Evolutionary conservation across 1,140 invertebrate species (phyloP), one percentile per base, ranked within the genome.

Genomic region (Nasonia longicornis): DNA sequence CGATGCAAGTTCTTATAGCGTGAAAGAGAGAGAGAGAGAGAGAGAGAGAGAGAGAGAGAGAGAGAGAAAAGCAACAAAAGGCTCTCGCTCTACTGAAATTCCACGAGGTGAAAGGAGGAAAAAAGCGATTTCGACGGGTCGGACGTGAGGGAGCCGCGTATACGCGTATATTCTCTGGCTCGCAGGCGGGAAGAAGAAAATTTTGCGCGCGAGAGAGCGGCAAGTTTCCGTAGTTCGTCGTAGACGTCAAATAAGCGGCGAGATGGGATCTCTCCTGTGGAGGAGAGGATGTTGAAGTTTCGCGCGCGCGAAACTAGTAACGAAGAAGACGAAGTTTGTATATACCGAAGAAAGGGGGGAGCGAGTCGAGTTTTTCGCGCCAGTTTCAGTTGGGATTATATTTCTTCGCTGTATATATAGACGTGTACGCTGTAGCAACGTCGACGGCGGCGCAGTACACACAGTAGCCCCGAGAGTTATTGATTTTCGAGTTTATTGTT

Each of bases 281-380:
- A 35, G 66, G 66, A 69, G 31, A 63, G 48, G n/a, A 63, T 77
- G 76, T 64, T 69, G 48, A 79, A 79, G 48, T 71, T 78, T 78
- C 45, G 66, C 67, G 66, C 35, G 26, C 35, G 26, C 67, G 45
- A 78, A 70, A 71, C 42, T 71, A 58, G 42, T 77, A 77, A 77
- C 77, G 45, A 70, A 70, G 45, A 78, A 78, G 35, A 71, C 26
- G 48, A 78, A 78, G 77, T 78, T 77, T 71, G 70, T 78, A 38
- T 78, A 38, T 70, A 70, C 26, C 14, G 42, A 71, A 52, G 67
- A 66, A 66, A 66, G 26, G 63, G 16, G 63, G 52, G 0, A 26
- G 26, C 26, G 58, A 75, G n/a, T 75, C 14, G 73, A 77, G 29
- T 77, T 77, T 66, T 66, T 77, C 74, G 35, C 58, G 58, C 35